A percentile compares a stretch with the other conserved stretches of the same genome.
These are phyloP conservation scores for Microtus pennsylvanicus DNA, from an alignment of 2,113 vertebrate species.

Conservation along the genomic window DNA sequence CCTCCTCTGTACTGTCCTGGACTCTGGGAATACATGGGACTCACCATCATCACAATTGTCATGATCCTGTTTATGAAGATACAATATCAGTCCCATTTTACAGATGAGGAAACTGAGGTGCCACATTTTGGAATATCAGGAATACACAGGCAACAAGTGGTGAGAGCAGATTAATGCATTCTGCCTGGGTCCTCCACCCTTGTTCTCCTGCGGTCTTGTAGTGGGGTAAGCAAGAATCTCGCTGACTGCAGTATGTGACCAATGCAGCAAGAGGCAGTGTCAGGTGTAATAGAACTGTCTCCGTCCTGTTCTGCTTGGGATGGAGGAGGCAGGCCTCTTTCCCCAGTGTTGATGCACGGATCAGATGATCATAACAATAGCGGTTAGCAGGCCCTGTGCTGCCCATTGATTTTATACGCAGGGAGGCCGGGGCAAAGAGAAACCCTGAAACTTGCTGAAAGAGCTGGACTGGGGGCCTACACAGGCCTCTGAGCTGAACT, in stretches of 20 bases:
- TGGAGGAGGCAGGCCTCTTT: not conserved
- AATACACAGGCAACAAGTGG: not conserved
- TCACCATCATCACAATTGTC: not conserved
- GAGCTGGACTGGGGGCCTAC: not conserved
- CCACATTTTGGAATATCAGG: not conserved
- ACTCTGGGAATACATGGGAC: not conserved
- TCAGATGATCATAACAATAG: not conserved
- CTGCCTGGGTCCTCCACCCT: not conserved
- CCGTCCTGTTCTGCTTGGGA: not conserved
- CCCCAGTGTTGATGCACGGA: fast-evolving
- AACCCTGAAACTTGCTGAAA: not conserved
- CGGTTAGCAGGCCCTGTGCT: not conserved
- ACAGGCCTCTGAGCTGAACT: not conserved
- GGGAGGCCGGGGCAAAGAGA: constrained; percentile 24
- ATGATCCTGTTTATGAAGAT: not conserved
- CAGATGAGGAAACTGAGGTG: not conserved
- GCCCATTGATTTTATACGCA: not conserved
- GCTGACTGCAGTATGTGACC: no score
- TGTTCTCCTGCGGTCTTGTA: not conserved
- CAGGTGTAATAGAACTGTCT: not conserved
- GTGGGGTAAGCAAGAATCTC: not conserved
- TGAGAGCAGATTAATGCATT: not conserved
- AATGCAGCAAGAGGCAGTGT: not conserved
- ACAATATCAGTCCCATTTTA: not conserved
- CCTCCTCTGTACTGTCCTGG: not conserved